Evolutionary conservation across 1,140 invertebrate species (phyloP), one percentile per base, ranked within the genome.

Genomic region (Probaryconus sp.): DNA sequence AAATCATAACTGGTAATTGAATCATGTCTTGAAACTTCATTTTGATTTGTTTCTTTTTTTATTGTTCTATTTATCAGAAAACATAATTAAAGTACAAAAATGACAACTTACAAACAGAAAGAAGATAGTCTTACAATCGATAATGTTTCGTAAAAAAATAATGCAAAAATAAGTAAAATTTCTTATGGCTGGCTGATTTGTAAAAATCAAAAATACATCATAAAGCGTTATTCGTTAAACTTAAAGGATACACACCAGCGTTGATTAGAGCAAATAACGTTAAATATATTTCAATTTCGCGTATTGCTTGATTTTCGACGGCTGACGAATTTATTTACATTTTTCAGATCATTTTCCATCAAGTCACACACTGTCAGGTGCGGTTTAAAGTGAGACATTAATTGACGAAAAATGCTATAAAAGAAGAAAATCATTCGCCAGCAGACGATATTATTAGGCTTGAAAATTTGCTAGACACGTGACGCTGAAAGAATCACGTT

Each of bases 281-380:
- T 60, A 64, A 63, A 64, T 58, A 71, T 58, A 64, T 48, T 65
- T 69, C 43, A 35, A 33, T 51, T 37, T 40, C 38, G 11, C 18
- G 53, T 50, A 37, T 56, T 40, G 71, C 48, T 69, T 35, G 47
- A 56, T 60, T 35, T 28, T 55, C 45, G 55, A 60, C 58, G 37
- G 26, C 53, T 64, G 61, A 65, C 35, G 65, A 65, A 60, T 67
- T 67, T 65, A 67, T 58, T 70, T 67, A 65, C 40, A 61, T 56
- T 67, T 67, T 35, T 18, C 47, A 43, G 47, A 65, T 56, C 61
- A 61, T 40, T 73, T 53, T 63, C 51, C 28, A 37, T 42, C 31
- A 28, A 61, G 60, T 61, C 55, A 37, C 30, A 55, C n/a, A 24
- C 45, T 61, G 63, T 76, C 65, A 51, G 38, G 5, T 14, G 18